These are phyloP conservation scores for Cryptomyrus ogoouensis DNA, from an alignment of 2,113 vertebrate species.

Conservation along the genomic window DNA sequence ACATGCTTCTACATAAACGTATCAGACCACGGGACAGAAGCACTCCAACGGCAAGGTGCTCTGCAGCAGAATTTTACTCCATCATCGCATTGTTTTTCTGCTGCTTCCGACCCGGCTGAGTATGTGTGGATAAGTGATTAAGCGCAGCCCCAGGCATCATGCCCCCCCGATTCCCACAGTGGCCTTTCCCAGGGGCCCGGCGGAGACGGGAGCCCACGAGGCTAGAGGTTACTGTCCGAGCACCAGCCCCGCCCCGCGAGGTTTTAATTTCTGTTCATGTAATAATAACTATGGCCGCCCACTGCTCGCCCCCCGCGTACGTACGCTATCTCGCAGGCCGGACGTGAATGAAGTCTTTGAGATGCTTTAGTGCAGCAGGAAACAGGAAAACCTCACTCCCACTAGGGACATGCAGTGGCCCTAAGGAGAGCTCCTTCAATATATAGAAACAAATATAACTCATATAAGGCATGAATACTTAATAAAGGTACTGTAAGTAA, in stretches of 20 bases:
- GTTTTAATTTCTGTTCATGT: not conserved
- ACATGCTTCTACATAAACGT: not conserved
- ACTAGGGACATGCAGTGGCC: not conserved
- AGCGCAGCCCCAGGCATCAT: not conserved
- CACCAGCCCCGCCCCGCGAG: not conserved
- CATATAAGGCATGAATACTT: not conserved
- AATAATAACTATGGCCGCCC: not conserved
- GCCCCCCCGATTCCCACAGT: not conserved
- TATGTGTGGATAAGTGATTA: conserved; percentile 8
- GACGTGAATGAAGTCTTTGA: not conserved
- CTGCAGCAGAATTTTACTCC: not conserved
- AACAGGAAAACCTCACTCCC: not conserved
- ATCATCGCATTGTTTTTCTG: not conserved
- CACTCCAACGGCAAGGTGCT: not conserved
- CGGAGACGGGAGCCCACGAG: not conserved
- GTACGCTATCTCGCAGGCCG: not conserved
- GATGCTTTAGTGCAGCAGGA: not conserved
- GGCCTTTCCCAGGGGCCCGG: not conserved
- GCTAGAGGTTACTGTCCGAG: not conserved
- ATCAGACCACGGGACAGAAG: not conserved
- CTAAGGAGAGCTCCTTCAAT: not conserved
- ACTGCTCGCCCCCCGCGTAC: not conserved
- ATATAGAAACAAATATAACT: not conserved
- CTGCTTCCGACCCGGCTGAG: not conserved
- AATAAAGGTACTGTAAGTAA: not conserved